Evolutionary conservation across 2,113 vertebrate species (phyloP), one percentile per base, ranked within the genome.

Genomic region (Syrrhaptes paradoxus): DNA sequence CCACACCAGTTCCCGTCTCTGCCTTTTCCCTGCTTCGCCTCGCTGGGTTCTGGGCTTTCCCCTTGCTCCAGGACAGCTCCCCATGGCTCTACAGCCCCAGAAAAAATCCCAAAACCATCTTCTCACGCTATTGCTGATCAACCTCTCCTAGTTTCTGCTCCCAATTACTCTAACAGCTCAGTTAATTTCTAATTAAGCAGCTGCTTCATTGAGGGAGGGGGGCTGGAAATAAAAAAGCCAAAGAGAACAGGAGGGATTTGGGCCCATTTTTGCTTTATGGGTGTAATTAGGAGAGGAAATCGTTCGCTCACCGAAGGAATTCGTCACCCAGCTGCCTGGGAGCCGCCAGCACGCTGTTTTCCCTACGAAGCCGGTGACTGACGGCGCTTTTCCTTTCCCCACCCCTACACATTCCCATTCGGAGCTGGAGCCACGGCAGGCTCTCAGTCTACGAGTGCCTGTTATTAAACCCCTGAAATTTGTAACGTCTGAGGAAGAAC

Each of bases 151-250:
- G 66, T 77, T 77, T 49, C 90, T 51, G 55, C 88, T 92, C 79
- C 61, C 90, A 65, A 75, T 95, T 87, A 85, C 59, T 62, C 77
- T 70, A 45, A 58, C 58, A 83, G 57, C 51, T 21, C 58, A 14
- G 74, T 96, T 96, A 83, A 93, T 91, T 95, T 84, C 90, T 93
- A 96, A 96, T 96, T 95, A 95, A 90, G 85, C 85, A 74, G 80
- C 89, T 83, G 48, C 77, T 80, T 78, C 58, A 7, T 10, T 46
- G 45, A 68, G 51, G 90, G 57, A 25, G 43, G 22, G 82, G 67
- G 49, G 6, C 17, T 87, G 45, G 71, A 74, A 45, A 28, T 79
- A 85, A 95, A 81, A 36, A 36, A 74, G 54, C 7, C 4, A 36
- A 52, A 19, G 2, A 26, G 45, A 34, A 73, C 38, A 57, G 85